Evolutionary conservation across 2,888 invertebrate genomes (phyloP), one percentile per base, ranked within the genome.

Genomic region (Orthosia incerta): DNA sequence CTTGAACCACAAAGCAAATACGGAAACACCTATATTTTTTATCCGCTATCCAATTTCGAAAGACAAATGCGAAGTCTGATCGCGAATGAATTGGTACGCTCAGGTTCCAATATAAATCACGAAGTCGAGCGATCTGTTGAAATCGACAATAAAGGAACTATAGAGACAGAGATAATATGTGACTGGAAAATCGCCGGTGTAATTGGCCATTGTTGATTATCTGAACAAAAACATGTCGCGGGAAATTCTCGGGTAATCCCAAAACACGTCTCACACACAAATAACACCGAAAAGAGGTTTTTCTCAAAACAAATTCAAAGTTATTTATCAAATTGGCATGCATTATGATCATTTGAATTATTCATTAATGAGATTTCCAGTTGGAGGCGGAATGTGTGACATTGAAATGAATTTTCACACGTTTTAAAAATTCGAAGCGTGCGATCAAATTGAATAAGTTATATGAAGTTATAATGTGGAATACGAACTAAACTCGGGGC

Each of bases 1-100:
- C 95, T 95, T 95, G 94, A 95, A 95, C 94, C 92, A 93, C 88
- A 93, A 91, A 90, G 87, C 88, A 86, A 86, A 88, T 84, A 78
- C 87, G 88, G 88, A 90, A 90, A 89, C 85, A 85, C 83, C 86
- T 82, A 84, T 86, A 86, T 88, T 89, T 88, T 89, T 88, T 87
- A 82, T 81, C 73, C 71, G 74, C 76, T 76, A 76, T 78, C 79
- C 86, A 87, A 88, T 90, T 89, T 86, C 62, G 56, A 79, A 87
- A 89, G 88, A 90, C 86, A 89, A 91, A 90, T 85, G 83, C 77
- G 76, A 82, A 83, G 83, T 68, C 76, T 71, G 84, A 81, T 88
- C 76, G 67, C 75, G 64, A 83, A 82, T 78, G 71, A 69, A 79
- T 73, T 76, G 76, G 59, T 60, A 75, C 67, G 76, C 82, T 79